These are phyloP conservation scores for Orbicella faveolata DNA, from an alignment of 64 coral and sea anemone genomes.

Conservation along the genomic window DNA sequence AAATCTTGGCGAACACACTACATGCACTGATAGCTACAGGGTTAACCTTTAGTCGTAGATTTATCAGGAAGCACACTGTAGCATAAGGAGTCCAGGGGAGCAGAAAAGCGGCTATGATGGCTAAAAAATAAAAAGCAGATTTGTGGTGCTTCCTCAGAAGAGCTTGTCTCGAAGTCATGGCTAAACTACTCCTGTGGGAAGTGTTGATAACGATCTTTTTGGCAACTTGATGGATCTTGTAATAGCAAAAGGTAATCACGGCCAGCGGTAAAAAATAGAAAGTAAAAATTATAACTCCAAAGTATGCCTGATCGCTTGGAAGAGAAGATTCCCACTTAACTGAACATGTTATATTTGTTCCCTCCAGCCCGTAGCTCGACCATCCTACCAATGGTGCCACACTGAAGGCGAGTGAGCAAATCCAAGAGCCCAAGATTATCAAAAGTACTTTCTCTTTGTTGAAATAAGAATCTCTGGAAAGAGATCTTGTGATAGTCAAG, in stretches of 20 bases:
- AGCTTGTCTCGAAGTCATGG: not conserved
- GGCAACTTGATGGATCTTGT: slow-evolving; percentile 17
- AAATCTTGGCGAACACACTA: not conserved
- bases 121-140: not conserved
- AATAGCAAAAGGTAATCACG: slow-evolving; percentile 23
- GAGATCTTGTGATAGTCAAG: slow-evolving; percentile 48
- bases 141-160: not conserved
- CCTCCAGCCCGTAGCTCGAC: slow-evolving; percentile 34
- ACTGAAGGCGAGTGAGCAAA: slow-evolving; percentile 23
- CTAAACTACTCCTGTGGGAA: not conserved
- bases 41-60: not conserved
- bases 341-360: slow-evolving; percentile 15
- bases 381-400: slow-evolving; percentile 19
- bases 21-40: not conserved
- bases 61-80: not conserved
- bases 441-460: not conserved
- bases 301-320: slow-evolving; percentile 12
- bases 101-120: not conserved
- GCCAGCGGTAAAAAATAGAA: slow-evolving; percentile 24
- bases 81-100: not conserved
- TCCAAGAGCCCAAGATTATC: slow-evolving; percentile 21
- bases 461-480: slow-evolving; percentile 5
- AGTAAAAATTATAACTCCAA: slow-evolving; percentile 1
- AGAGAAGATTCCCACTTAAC: not conserved
- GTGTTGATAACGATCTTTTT: not conserved